Evolutionary conservation across 2,113 vertebrate species (phyloP).

Genomic region (Lamprotornis superbus): DNA sequence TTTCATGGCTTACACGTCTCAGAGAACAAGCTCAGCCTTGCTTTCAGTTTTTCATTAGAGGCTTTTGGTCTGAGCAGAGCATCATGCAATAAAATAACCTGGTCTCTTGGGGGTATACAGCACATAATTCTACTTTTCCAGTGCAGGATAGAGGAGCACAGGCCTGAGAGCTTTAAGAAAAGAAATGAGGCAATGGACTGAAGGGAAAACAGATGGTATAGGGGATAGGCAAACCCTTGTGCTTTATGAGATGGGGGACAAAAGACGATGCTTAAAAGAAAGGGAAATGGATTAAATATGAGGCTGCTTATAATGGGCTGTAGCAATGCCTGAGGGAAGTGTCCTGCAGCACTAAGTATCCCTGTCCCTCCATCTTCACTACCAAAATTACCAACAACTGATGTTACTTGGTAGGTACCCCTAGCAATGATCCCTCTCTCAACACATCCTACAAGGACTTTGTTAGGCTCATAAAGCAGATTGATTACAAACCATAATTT

Average conservation of each 20-base stretch:
- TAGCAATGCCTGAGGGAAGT: background rate
- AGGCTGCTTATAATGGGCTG: background rate
- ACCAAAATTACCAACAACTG: background rate
- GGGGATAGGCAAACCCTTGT: background rate
- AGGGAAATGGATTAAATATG: background rate
- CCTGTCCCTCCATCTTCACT: background rate
- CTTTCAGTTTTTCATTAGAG: background rate
- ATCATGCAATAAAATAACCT: background rate
- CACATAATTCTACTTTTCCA: background rate
- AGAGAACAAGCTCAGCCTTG: background rate
- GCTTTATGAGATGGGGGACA: background rate
- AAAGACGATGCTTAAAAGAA: background rate
- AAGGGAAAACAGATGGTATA: background rate
- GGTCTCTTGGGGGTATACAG: background rate
- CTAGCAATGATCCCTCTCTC: background rate
- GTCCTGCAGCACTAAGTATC: background rate
- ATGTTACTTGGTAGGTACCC: background rate
- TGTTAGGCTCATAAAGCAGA: background rate
- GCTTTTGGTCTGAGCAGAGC: background rate
- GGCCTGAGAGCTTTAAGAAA: background rate
- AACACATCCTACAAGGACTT: background rate
- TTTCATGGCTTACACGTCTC: accelerated
- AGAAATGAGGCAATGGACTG: accelerated
- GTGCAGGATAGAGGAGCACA: background rate
- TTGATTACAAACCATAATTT: background rate